phyloP scores from a whole-genome alignment of 2,888 invertebrate genomes.

The Archaeoteleia sp. region DNA sequence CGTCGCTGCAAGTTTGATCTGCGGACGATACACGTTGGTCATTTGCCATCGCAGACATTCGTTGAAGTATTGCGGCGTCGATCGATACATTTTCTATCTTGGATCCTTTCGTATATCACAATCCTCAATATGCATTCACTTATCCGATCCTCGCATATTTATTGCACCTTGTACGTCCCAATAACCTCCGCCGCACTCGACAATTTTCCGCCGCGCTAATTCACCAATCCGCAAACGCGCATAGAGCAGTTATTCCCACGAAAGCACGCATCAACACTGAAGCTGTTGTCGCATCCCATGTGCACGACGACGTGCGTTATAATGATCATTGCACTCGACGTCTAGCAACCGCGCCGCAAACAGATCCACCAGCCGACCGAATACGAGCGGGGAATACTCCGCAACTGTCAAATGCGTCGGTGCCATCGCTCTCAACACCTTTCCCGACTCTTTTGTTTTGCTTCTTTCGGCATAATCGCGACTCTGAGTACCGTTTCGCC shows the following conservation, averaged over 20 bases:
- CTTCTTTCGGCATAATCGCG: background rate
- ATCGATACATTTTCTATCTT: slow-evolving; percentile 47
- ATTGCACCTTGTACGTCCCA: background rate
- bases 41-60: slow-evolving; percentile 72
- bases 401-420: slow-evolving; percentile 1
- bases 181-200: background rate
- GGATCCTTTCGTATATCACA: slow-evolving; percentile 15
- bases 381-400: background rate
- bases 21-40: slow-evolving; percentile 69
- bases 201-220: background rate
- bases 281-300: slow-evolving; percentile 59
- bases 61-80: slow-evolving; percentile 63
- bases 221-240: too few relatives aligned
- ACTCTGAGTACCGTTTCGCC: background rate
- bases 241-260: background rate
- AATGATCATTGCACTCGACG: background rate
- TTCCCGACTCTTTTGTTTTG: background rate
- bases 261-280: slow-evolving; percentile 1
- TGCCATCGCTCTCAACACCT: background rate
- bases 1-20: slow-evolving; percentile 67
- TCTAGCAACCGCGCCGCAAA: slow-evolving; percentile 3
- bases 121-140: background rate
- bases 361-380: slow-evolving; percentile 8
- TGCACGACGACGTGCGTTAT: slow-evolving; percentile 6
- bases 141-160: background rate